A percentile compares a stretch with the other conserved stretches of the same genome.
phyloP scores from a whole-genome alignment of 2,888 invertebrate species.

The Patella pellucida region DNA sequence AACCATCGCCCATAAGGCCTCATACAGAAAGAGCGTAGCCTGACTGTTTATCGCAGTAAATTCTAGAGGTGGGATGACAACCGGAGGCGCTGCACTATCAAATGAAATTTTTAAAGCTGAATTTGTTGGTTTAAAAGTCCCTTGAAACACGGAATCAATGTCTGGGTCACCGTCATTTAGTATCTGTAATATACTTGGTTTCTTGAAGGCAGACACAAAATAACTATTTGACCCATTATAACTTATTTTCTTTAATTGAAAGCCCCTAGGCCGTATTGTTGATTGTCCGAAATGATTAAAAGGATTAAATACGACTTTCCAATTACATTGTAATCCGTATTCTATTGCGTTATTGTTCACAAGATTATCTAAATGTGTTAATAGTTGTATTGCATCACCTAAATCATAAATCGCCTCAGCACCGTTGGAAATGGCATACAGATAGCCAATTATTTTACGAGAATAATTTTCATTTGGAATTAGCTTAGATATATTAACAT shows the following conservation, averaged over 20 bases:
- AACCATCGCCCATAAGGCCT: conserved; percentile 55
- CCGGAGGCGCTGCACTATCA: conserved; percentile 47
- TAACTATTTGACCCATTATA: conserved; percentile 22
- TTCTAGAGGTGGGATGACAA: conserved; percentile 45
- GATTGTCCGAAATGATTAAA: background rate
- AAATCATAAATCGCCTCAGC: conserved; percentile 30
- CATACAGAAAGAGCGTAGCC: conserved; percentile 52
- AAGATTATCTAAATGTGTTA: conserved; percentile 16
- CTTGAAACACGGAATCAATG: conserved; percentile 56
- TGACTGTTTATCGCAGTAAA: conserved; percentile 56
- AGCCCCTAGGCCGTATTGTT: background rate
- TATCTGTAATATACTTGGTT: conserved; percentile 54
- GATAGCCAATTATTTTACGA: conserved; percentile 25
- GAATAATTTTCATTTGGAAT: conserved; percentile 22
- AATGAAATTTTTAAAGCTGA: conserved; percentile 44
- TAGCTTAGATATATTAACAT: background rate
- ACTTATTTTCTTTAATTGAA: background rate
- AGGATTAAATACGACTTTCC: conserved; percentile 13
- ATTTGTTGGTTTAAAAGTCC: conserved; percentile 41
- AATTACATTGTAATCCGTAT: conserved; percentile 16
- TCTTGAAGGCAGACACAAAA: conserved; percentile 20
- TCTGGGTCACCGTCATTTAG: conserved; percentile 59
- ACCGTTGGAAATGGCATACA: conserved; percentile 26
- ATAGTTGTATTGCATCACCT: conserved; percentile 25
- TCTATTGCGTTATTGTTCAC: conserved; percentile 3